phyloP scores from a whole-genome alignment of 2,113 vertebrate genomes.

The Nothocercus julius region DNA sequence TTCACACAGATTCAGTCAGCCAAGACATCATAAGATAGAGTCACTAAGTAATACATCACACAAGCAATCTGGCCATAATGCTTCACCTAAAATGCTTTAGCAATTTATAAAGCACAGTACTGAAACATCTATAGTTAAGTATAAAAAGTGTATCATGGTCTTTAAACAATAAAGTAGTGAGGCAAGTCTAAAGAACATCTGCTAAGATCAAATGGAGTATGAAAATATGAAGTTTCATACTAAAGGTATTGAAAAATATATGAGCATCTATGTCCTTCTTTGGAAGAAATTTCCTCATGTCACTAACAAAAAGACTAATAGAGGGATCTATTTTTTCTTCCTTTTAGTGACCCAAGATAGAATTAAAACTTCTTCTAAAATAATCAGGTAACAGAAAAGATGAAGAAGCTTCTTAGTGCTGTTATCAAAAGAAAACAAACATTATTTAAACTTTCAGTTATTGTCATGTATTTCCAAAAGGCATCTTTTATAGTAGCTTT shows the following conservation, averaged over 20 bases:
- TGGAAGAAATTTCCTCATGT: not conserved
- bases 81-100: slow-evolving; percentile 45
- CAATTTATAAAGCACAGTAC: slow-evolving; percentile 40
- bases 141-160: slow-evolving; percentile 42
- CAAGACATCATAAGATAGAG: not conserved
- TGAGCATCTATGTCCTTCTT: not conserved
- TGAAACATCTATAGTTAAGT: slow-evolving; percentile 18
- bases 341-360: not conserved
- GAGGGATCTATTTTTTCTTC: slow-evolving; percentile 11
- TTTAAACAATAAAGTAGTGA: slow-evolving; percentile 54
- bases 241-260: slow-evolving; percentile 15
- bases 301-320: not conserved
- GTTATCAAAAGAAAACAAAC: slow-evolving; percentile 32
- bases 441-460: not conserved
- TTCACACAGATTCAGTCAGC: slow-evolving; percentile 28
- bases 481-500: not conserved
- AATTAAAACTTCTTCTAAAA: slow-evolving; percentile 26
- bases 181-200: slow-evolving; percentile 42
- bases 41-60: slow-evolving; percentile 22
- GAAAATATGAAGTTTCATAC: slow-evolving; percentile 34
- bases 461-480: not conserved
- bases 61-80: not conserved
- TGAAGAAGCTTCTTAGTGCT: not conserved
- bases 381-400: not conserved
- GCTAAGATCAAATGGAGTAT: slow-evolving; percentile 27